These are phyloP conservation scores for Spilogale gracilis DNA, from an alignment of 2,113 vertebrate genomes.

Conservation along the genomic window DNA sequence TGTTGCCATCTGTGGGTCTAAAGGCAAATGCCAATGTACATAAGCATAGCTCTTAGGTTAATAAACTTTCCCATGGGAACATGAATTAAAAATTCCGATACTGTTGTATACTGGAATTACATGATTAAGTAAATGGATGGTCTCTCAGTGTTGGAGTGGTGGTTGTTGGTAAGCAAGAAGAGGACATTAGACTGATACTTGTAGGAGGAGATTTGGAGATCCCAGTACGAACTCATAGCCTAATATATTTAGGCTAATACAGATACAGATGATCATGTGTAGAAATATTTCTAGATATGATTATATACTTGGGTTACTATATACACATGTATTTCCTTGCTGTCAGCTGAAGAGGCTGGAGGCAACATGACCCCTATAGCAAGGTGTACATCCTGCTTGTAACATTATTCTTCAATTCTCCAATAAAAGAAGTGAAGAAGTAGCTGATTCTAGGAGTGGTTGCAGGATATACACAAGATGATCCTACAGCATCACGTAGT, in stretches of 20 bases:
- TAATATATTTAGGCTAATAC: background rate
- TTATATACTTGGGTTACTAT: background rate
- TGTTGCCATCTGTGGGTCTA: background rate
- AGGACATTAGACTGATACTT: background rate
- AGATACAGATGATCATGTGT: background rate
- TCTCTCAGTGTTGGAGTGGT: background rate
- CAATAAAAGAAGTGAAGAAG: background rate
- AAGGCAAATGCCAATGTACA: background rate
- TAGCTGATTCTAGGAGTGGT: background rate
- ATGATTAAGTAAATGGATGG: background rate
- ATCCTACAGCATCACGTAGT: background rate
- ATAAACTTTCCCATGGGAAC: background rate
- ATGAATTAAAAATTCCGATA: background rate
- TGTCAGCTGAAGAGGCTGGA: background rate
- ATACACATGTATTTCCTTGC: background rate
- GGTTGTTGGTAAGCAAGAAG: background rate
- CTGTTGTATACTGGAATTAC: background rate
- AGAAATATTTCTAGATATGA: background rate
- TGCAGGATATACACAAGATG: background rate
- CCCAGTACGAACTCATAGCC: background rate
- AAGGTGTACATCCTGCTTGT: background rate
- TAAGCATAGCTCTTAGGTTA: background rate
- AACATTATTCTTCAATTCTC: conserved; percentile 8
- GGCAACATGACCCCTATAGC: background rate
- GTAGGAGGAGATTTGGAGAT: background rate